These are phyloP conservation scores for Octopus sinensis DNA, from an alignment of 1,140 invertebrate species.

Conservation along the genomic window DNA sequence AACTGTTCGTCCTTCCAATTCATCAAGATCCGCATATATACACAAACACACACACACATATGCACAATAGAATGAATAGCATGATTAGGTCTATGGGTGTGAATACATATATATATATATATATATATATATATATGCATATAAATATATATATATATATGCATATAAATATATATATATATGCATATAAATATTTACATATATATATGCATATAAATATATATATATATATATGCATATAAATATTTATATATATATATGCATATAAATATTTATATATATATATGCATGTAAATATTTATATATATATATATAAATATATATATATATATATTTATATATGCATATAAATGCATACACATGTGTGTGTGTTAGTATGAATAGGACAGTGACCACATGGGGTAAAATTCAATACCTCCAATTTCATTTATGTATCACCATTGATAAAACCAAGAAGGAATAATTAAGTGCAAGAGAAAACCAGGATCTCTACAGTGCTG, in stretches of 20 bases:
- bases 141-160: background rate
- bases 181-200: background rate
- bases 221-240: background rate
- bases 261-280: background rate
- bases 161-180: background rate
- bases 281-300: background rate
- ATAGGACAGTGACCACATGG: background rate
- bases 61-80: too few species aligned
- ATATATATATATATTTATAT: background rate
- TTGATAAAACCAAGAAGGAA: too few species aligned
- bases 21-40: too few species aligned
- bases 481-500: too few species aligned
- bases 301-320: background rate
- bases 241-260: background rate
- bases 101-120: background rate
- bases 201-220: background rate
- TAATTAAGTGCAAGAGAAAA: too few species aligned
- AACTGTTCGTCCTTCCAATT: too few species aligned
- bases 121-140: background rate
- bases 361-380: background rate
- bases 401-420: too few species aligned
- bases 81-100: too few species aligned
- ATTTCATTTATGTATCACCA: too few species aligned
- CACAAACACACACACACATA: too few species aligned
- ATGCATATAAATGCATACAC: background rate